Evolutionary conservation across 2,888 invertebrate genomes (phyloP), one percentile per base, ranked within the genome.

Genomic region (Amitus sp.): DNA sequence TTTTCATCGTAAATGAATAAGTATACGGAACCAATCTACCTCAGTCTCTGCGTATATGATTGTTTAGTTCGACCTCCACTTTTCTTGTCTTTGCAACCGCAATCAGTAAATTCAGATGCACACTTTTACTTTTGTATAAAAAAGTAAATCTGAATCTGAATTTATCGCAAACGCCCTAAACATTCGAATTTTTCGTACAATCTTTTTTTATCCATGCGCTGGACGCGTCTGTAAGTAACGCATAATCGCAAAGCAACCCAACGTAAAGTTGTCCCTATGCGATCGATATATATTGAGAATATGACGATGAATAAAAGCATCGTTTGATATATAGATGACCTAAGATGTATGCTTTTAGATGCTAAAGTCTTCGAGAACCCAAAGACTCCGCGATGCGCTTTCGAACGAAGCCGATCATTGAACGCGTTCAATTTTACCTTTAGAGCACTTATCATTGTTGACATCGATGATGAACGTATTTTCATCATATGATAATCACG

Each of bases 191-290:
- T 7, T 3, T 23, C 4, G 23, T 23, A 23, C 23, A 23, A 23
- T 23, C 23, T n/a, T n/a, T n/a, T n/a, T n/a, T n/a, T n/a, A n/a
- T 76, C 72, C 71, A 75, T 76, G 78, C 79, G 79, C 79, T 79
- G 79, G 79, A 77, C 79, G 79, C 77, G 74, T 76, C 67, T 69
- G 72, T 70, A 74, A 72, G 71, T 73, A 75, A 73, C 73, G 60
- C 62, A 49, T 62, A 51, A 62, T 73, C 70, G 73, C 70, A 72
- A 62, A 61, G 34, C 20, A 52, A 28, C 20, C 18, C 13, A 13
- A 23, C 7, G 7, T 23, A 30, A 15, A 15, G 12, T 15, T 37
- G 13, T 13, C 37, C 37, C 13, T 15, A 15, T 15, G 9, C 12
- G 12, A 37, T 15, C 4, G 12, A 15, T 5, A 23, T 23, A 37